These are phyloP conservation scores for Syrmaticus mikado DNA, from an alignment of 2,113 vertebrate genomes.

Conservation along the genomic window DNA sequence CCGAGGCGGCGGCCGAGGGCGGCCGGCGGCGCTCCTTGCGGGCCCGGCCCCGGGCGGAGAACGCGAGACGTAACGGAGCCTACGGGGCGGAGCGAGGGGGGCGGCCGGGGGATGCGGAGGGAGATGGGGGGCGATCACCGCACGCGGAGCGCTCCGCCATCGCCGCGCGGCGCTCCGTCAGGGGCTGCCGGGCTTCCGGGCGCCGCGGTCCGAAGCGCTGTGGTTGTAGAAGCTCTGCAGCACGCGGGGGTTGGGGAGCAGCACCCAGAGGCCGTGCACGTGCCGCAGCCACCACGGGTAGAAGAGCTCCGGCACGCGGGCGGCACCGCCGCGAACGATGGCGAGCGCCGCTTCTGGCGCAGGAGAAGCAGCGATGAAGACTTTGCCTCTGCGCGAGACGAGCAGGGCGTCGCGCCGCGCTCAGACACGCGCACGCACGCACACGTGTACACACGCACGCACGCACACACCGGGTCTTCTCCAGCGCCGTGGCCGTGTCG, in stretches of 20 bases:
- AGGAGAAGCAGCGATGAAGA: conserved; percentile 67
- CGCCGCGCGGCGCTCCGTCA: background rate
- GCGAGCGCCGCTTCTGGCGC: conserved; percentile 82
- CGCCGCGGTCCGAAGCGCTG: conserved; percentile 42
- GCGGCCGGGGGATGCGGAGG: too few species aligned
- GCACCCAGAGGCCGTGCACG: conserved; percentile 65
- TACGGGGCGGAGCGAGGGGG: too few species aligned
- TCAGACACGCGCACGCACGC: too few species aligned
- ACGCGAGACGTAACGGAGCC: too few species aligned
- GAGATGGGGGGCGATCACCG: too few species aligned
- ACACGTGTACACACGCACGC: too few species aligned
- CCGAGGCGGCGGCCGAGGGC: too few species aligned
- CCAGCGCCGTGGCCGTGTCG: conserved; percentile 78
- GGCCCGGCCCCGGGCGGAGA: background rate
- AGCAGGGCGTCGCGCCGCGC: too few species aligned
- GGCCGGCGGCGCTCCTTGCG: too few species aligned
- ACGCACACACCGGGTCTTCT: conserved; percentile 76
- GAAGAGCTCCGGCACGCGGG: conserved; percentile 73
- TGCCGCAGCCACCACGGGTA: conserved; percentile 80
- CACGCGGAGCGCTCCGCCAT: too few species aligned
- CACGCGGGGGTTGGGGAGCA: conserved; percentile 68
- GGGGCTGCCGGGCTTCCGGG: background rate
- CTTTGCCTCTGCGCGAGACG: conserved; percentile 64
- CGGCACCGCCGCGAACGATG: conserved; percentile 80
- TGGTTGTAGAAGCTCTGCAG: conserved; percentile 78